Conservation (phyloP, 2,888 invertebrate genomes). For the Neuroscelio doddi region DNA sequence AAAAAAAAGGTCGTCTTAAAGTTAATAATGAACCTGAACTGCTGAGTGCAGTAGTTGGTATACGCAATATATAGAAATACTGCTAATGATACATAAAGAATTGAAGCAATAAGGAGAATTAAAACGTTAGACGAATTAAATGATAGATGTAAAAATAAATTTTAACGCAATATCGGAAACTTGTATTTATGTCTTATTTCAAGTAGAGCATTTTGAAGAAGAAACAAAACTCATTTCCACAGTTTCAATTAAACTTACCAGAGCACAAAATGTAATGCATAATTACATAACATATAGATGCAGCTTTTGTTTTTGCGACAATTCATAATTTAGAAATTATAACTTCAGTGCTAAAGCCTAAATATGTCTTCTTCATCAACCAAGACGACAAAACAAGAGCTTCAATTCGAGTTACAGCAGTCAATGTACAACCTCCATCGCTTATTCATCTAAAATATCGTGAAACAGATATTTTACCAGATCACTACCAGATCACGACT, state of each 20-base stretch:
- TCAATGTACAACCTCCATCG: conserved; percentile 64
- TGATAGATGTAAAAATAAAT: background rate
- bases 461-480: too few species aligned
- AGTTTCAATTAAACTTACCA: background rate
- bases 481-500: conserved; percentile 57
- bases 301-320: conserved; percentile 31
- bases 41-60: background rate
- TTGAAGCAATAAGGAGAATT: background rate
- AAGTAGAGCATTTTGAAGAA: background rate
- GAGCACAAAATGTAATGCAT: background rate
- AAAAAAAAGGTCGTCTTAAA: too few species aligned
- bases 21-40: conserved; percentile 4
- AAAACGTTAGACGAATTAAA: background rate
- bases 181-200: background rate
- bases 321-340: conserved; percentile 51
- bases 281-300: background rate
- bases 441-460: conserved; percentile 59
- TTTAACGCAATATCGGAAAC: background rate
- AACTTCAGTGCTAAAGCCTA: conserved; percentile 52
- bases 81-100: background rate
- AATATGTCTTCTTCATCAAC: conserved; percentile 48
- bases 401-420: conserved; percentile 66
- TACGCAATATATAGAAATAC: background rate
- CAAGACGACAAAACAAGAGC: conserved; percentile 65
- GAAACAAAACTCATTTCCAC: background rate